Evolutionary conservation across 2,888 invertebrate species (phyloP).

Genomic region (Druceiella hillmani): DNA sequence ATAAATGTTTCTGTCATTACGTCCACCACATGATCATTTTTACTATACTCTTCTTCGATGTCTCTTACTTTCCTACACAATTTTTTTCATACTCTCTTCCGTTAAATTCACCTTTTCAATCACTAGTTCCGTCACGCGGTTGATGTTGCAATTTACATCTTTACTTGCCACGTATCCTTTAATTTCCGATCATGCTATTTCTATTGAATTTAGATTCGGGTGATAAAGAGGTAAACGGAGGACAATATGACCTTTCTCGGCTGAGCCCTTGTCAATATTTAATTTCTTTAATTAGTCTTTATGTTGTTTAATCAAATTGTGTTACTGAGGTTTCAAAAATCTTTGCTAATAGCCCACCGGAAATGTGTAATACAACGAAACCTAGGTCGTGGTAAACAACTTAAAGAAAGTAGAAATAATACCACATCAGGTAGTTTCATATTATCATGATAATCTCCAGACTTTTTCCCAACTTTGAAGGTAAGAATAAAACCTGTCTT

Average conservation of each 20-base stretch:
- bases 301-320: slow-evolving; percentile 2
- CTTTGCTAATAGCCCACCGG: too few species aligned
- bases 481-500: background rate
- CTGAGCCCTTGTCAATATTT: background rate
- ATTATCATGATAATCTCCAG: slow-evolving; percentile 20
- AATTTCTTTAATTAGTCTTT: slow-evolving; percentile 3
- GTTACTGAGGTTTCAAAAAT: background rate
- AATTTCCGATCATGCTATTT: background rate
- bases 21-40: slow-evolving; percentile 1
- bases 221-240: background rate
- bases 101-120: background rate
- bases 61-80: background rate
- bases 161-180: background rate
- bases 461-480: slow-evolving; percentile 3
- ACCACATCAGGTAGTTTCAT: too few species aligned
- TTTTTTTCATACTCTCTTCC: slow-evolving; percentile 1
- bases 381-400: too few species aligned
- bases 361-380: too few species aligned
- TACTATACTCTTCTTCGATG: background rate
- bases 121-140: background rate
- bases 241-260: background rate
- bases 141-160: background rate
- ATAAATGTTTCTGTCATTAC: background rate
- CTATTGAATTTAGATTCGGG: background rate
- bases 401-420: too few species aligned